Conservation (phyloP, 2,113 vertebrate species). For the Halichoerus grypus region DNA sequence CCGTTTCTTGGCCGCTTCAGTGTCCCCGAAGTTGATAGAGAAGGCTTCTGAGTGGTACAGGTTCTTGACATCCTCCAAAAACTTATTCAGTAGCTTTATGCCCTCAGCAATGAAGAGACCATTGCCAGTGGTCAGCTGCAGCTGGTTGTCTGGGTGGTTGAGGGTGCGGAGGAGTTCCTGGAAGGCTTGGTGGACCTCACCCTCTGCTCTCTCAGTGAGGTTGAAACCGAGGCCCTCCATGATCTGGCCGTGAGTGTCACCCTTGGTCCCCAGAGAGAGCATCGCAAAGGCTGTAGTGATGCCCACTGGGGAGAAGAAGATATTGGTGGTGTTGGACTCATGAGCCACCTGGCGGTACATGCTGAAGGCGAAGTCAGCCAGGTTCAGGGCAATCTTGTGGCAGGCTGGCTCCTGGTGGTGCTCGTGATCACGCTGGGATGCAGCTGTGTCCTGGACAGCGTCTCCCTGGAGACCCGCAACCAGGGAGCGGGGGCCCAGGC, state of each 20-base stretch:
- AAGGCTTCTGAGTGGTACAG: slow-evolving; percentile 83
- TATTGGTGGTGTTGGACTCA: slow-evolving; percentile 80
- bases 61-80: slow-evolving; percentile 80
- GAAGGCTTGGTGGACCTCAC: slow-evolving; percentile 83
- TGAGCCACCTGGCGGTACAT: slow-evolving; percentile 88
- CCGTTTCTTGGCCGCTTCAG: slow-evolving; percentile 75
- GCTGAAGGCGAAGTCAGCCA: slow-evolving; percentile 89
- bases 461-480: not conserved
- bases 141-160: slow-evolving; percentile 73
- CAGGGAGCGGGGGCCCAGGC: slow-evolving; percentile 12
- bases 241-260: slow-evolving; percentile 83
- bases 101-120: slow-evolving; percentile 79
- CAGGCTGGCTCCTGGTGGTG: not conserved
- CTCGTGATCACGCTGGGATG: not conserved
- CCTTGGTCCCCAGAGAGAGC: slow-evolving; percentile 82
- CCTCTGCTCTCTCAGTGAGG: slow-evolving; percentile 6
- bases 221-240: slow-evolving; percentile 87
- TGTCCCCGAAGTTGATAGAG: slow-evolving; percentile 83
- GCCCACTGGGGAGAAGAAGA: slow-evolving; percentile 89
- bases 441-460: not conserved
- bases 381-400: slow-evolving; percentile 74
- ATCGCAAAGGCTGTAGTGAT: slow-evolving; percentile 85
- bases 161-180: slow-evolving; percentile 83
- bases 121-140: slow-evolving; percentile 84
- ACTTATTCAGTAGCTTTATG: slow-evolving; percentile 76